Base-by-base conservation (phyloP, 1,140 invertebrate species). In the Choristoneura fumiferana region DNA sequence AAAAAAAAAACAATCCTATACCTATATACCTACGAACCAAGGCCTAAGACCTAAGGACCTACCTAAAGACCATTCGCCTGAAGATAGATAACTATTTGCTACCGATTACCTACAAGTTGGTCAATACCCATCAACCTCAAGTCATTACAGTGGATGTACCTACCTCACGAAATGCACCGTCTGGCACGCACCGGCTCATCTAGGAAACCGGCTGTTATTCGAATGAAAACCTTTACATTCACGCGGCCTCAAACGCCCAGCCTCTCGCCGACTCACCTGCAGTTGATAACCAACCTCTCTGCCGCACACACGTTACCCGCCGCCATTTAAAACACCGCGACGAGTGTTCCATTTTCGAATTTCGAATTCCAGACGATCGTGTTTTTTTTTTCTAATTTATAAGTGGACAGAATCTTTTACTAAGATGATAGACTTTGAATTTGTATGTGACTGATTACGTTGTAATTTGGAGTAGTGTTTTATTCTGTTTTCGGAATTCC, bases 271-370 rank as follows among this genome's bases (percentile, higher is more conserved):
- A 55, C 61, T 43, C 56, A 66, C 70, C 67, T 66, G 66, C 62
- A 85, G 82, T 85, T 83, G 78, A 85, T 85, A 81, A 83, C 72
- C 71, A 73, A 76, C 78, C 71, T 76, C 65, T 55, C 70, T 62
- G 62, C 49, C 59, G 73, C 52, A 63, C 63, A 58, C 74, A 80
- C 78, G 76, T 62, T 36, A 14, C 58, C 43, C 35, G 53, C 40
- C 43, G 36, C 40, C n/a, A 14, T 39, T 55, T 34, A 40, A 40
- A 53, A n/a, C n/a, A n/a, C n/a, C 36, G 39, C 57, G n/a, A n/a
- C 57, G 43, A 40, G 58, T 40, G 37, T 58, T 52, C 40, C 33
- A 43, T 40, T 33, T 60, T 59, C 37, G 14, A 57, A 57, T 29
- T 60, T 52, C 49, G 38, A 64, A 64, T 39, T 60, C 55, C 56